These are phyloP conservation scores for Orussus abietinus DNA, from an alignment of 1,140 invertebrate genomes.

Conservation along the genomic window DNA sequence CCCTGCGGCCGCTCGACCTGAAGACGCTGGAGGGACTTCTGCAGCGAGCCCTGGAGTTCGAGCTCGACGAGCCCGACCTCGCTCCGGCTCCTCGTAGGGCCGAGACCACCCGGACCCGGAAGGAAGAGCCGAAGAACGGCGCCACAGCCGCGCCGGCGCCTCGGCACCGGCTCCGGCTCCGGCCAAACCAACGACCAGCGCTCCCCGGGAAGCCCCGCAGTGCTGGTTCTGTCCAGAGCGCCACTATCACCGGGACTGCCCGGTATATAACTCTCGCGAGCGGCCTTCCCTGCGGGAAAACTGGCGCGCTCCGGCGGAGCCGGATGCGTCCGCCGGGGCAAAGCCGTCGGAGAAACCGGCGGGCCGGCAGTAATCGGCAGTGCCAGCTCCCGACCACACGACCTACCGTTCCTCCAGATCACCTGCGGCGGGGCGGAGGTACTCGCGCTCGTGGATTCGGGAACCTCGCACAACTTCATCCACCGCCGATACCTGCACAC, in stretches of 20 bases:
- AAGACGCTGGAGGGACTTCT: conserved; percentile 10
- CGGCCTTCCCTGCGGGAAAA: conserved; percentile 11
- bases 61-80: conserved; percentile 12
- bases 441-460: conserved; percentile 13
- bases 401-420: conserved; percentile 10
- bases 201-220: not conserved
- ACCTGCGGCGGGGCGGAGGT: not conserved
- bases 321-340: conserved; percentile 1
- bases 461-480: conserved; percentile 15
- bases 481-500: not conserved
- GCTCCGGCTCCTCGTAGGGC: not conserved
- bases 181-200: not conserved
- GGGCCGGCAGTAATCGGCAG: not conserved
- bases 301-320: conserved; percentile 9
- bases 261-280: not conserved
- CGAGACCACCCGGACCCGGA: not conserved
- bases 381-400: not conserved
- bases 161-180: no score
- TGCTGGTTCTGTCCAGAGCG: conserved; percentile 25
- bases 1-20: not conserved
- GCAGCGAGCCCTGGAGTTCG: conserved; percentile 4
- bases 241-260: conserved; percentile 23
- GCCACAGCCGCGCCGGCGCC: no score
- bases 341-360: not conserved
- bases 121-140: conserved; percentile 4